Evolutionary conservation across 2,797 vertebrate genomes (phyloP).

Genomic region (Taeniopygia guttata): DNA sequence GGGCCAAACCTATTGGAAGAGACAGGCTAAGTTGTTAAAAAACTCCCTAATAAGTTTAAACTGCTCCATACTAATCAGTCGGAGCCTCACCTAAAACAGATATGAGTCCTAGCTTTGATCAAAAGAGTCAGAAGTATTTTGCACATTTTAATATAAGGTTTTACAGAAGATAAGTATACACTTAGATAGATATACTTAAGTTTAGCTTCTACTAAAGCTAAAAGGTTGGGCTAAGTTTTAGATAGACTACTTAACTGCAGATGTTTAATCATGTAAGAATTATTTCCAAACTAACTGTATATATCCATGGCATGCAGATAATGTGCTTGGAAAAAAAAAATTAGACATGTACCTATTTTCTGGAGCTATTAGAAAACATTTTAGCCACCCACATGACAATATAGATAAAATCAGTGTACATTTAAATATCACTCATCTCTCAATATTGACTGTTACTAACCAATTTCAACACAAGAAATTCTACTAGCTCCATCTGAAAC

Average conservation of each 20-base stretch:
- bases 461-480: neutral
- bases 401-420: neutral
- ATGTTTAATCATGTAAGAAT: neutral
- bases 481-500: neutral
- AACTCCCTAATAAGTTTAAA: neutral
- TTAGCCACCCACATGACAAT: neutral
- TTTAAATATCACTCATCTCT: neutral
- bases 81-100: neutral
- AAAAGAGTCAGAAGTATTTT: neutral
- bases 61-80: neutral
- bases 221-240: neutral
- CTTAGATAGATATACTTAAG: neutral
- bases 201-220: neutral
- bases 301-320: neutral
- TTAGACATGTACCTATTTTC: neutral
- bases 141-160: neutral
- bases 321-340: neutral
- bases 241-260: neutral
- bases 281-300: neutral
- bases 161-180: neutral
- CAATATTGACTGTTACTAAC: neutral
- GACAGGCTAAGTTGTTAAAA: neutral
- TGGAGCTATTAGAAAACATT: neutral
- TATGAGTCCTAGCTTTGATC: neutral
- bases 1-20: neutral